Evolutionary conservation across 2,888 invertebrate genomes (phyloP).

Genomic region (Anoncus sp.): DNA sequence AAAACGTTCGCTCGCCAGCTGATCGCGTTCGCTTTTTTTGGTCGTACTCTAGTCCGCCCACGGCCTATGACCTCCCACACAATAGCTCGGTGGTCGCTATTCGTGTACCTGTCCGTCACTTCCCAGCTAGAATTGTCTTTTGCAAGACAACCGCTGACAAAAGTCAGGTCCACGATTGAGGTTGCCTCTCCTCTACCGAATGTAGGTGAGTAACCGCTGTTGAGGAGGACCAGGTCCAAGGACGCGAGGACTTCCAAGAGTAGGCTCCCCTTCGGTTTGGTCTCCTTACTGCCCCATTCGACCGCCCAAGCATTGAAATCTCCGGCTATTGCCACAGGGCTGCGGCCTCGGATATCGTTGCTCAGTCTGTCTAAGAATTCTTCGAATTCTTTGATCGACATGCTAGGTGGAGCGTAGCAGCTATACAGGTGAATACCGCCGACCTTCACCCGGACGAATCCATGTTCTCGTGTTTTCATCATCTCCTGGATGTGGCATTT

Average conservation of each 20-base stretch:
- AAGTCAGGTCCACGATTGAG: constrained; percentile 67
- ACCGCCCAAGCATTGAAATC: constrained; percentile 64
- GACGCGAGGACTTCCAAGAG: constrained; percentile 55
- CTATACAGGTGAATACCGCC: constrained; percentile 52
- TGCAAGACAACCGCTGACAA: constrained; percentile 63
- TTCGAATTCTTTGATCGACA: constrained; percentile 35
- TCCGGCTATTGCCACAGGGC: constrained; percentile 63
- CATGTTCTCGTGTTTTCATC: too few species aligned
- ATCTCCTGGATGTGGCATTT: constrained; percentile 59
- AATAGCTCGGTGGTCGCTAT: constrained; percentile 58
- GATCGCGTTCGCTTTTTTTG: constrained; percentile 1
- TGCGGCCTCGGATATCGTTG: too few species aligned
- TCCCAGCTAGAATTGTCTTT: constrained; percentile 51
- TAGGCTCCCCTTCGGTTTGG: constrained; percentile 56
- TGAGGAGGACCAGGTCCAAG: constrained; percentile 59
- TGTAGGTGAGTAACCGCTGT: constrained; percentile 60
- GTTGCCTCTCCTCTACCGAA: constrained; percentile 53
- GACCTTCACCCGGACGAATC: constrained; percentile 59
- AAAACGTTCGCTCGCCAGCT: constrained; percentile 36
- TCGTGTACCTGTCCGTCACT: constrained; percentile 51
- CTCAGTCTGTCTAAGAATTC: constrained; percentile 58
- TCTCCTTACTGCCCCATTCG: constrained; percentile 65
- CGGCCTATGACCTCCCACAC: constrained; percentile 46
- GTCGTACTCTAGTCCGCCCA: too few species aligned
- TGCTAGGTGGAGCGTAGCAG: constrained; percentile 60